Conservation (phyloP, 2,113 vertebrate species). For the Plecotus auritus region DNA sequence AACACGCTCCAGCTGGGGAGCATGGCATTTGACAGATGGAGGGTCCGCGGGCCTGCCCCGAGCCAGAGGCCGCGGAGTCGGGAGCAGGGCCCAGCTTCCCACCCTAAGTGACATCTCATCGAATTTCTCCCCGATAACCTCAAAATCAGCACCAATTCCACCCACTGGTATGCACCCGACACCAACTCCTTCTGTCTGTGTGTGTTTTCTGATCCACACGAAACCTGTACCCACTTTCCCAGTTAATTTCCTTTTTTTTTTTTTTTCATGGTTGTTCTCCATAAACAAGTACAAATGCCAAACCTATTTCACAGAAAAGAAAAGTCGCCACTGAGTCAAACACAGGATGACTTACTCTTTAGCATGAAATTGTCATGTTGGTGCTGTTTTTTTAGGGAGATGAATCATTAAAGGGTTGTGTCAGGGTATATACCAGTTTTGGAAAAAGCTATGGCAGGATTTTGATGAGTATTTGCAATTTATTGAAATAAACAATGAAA, state of each 20-base stretch:
- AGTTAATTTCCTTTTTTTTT: conserved; percentile 4
- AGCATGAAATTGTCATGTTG: not conserved
- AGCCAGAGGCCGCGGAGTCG: not conserved
- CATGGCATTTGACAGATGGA: conserved; percentile 76
- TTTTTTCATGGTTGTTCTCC: not conserved
- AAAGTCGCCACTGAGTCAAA: not conserved
- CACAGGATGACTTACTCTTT: not conserved
- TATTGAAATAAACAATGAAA: not conserved
- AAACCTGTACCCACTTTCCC: not conserved
- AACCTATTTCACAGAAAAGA: not conserved
- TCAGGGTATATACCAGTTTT: not conserved
- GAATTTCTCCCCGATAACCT: conserved; percentile 42
- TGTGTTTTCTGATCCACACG: not conserved
- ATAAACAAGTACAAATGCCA: conserved; percentile 22
- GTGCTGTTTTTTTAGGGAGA: not conserved
- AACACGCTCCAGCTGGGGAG: conserved; percentile 72
- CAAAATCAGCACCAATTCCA: conserved; percentile 37
- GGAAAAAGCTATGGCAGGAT: not conserved
- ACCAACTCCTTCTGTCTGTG: not conserved
- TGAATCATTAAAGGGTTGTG: not conserved
- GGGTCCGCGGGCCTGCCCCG: conserved; percentile 55
- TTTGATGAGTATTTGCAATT: not conserved
- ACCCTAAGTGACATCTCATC: conserved; percentile 53
- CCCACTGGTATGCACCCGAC: conserved; percentile 5
- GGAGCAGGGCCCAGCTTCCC: conserved; percentile 54